These are phyloP conservation scores for Therioaphis trifolii DNA, from an alignment of 2,888 invertebrate genomes.

Conservation along the genomic window DNA sequence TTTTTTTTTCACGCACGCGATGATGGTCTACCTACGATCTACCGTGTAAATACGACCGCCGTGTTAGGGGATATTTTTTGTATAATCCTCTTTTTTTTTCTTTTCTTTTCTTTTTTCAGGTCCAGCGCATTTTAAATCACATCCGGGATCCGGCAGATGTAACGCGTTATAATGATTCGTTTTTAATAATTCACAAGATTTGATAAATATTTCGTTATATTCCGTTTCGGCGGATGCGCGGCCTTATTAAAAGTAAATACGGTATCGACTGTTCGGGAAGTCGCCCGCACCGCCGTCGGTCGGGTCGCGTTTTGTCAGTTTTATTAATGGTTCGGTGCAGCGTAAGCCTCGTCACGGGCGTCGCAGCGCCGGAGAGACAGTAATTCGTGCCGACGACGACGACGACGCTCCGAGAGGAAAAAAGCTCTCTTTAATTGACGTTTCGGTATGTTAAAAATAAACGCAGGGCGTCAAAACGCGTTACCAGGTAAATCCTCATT, in stretches of 20 bases:
- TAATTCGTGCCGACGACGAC: constrained; percentile 25
- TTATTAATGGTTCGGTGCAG: neutral
- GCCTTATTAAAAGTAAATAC: neutral
- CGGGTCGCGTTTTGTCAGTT: constrained; percentile 10
- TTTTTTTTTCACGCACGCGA: neutral
- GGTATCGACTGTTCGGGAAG: neutral
- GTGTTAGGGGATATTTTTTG: too few relatives aligned
- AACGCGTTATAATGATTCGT: neutral
- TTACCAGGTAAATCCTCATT: constrained; percentile 12
- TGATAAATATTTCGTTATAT: neutral
- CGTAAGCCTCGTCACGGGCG: neutral
- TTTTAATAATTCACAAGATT: neutral
- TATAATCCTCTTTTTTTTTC: neutral
- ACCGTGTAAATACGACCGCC: too few relatives aligned
- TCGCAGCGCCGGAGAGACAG: too few relatives aligned
- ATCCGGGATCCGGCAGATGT: neutral
- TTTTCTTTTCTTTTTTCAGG: neutral
- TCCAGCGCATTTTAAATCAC: neutral
- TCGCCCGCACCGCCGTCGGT: neutral
- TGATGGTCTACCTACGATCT: neutral
- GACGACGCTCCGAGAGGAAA: neutral
- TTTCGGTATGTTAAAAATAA: constrained; percentile 15
- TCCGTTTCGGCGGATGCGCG: neutral
- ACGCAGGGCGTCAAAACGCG: neutral
- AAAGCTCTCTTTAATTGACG: constrained; percentile 16